Base-by-base conservation (phyloP, 2,113 vertebrate species). In the Hippocampus mohnikei region DNA sequence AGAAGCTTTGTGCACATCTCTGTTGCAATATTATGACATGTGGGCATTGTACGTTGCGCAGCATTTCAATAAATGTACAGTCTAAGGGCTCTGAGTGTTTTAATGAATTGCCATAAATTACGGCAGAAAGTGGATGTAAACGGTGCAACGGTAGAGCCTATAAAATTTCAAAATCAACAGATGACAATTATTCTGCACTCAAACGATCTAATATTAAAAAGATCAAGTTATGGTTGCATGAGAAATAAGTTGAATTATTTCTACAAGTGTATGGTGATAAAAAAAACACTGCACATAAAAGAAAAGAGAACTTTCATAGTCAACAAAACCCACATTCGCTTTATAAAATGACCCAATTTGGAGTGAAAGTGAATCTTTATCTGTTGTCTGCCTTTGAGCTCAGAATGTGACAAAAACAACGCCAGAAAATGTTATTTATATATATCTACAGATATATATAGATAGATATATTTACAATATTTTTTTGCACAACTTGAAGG, bases 21-120 rank as follows among this genome's bases (percentile, higher is more conserved):
- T 27, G 59, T 69, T 66, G 52, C 18, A 71, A 81, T 53, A 73
- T 76, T 58, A 71, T 76, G 69, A 82, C 74, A 76, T 83, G 52
- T 71, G 58, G 71, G 78, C 69, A 81, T 78, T 90, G 87, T 87
- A 79, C 80, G 73, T 76, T 76, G 77, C 83, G 68, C 81, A 80
- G 74, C 72, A 78, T 79, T 73, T 79, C 44, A 91, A 91, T 91
- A 91, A 89, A 91, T 74, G 67, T 73, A 79, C 76, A 79, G 70
- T 79, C 60, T 15, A 63, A 71, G 83, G 59, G 69, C 79, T 63
- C 61, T 79, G 80, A 76, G 78, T 86, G 61, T 75, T 85, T 86
- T 89, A 52, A 77, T 87, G 83, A 74, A 70, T 76, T 46, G 41
- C 2, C 15, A 44, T 15, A 65, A 44, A 25, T 44, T 16, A 23